Percentiles rank a stretch among this genome's conserved stretches.
Evolutionary conservation across 2,113 vertebrate species (phyloP).

Genomic region (Psittacula cyanocephala): DNA sequence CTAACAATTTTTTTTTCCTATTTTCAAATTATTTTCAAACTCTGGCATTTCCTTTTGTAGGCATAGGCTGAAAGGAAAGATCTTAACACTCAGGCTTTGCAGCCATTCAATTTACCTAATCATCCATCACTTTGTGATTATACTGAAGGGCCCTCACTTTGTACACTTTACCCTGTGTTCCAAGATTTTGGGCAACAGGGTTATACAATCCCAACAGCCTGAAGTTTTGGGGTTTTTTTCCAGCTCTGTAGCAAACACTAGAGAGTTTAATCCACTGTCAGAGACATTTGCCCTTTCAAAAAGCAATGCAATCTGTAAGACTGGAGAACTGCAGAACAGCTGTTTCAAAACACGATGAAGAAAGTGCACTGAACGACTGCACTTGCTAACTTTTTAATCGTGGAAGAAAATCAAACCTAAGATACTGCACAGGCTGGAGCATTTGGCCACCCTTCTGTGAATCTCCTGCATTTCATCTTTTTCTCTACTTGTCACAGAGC

Average conservation of each 20-base stretch:
- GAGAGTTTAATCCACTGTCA: not conserved
- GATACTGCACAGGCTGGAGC: not conserved
- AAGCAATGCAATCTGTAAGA: not conserved
- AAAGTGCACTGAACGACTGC: not conserved
- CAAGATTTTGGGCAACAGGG: not conserved
- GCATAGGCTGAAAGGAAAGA: not conserved
- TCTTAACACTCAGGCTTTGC: not conserved
- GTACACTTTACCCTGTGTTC: not conserved
- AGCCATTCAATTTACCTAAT: not conserved
- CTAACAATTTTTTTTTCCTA: not conserved
- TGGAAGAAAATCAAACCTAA: not conserved
- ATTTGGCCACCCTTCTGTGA: not conserved
- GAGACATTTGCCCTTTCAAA: not conserved
- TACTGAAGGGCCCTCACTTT: not conserved
- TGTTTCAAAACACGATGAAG: constrained; percentile 13
- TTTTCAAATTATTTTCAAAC: not conserved
- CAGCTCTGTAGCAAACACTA: not conserved
- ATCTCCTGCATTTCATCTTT: not conserved
- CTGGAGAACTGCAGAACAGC: constrained; percentile 15
- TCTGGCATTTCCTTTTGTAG: not conserved
- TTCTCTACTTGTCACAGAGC: not conserved
- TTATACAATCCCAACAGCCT: not conserved
- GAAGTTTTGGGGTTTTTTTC: not conserved
- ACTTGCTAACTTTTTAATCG: not conserved
- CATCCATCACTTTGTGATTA: not conserved